Conservation (phyloP, 2,797 vertebrate species). For the Scleropages formosus region DNA sequence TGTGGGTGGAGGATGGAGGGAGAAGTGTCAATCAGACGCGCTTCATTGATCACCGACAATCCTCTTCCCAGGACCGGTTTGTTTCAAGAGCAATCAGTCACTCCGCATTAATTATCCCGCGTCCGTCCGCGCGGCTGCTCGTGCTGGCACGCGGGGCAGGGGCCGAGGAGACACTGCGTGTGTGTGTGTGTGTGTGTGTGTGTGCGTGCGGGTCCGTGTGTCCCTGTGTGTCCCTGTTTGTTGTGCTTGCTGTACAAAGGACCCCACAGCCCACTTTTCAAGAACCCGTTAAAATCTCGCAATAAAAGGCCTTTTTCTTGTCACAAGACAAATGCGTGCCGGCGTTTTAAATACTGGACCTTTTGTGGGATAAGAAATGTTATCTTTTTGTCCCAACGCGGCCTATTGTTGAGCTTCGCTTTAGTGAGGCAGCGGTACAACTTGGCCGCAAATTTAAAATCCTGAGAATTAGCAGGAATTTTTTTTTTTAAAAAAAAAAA, state of each 20-base stretch:
- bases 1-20: slow-evolving; percentile 56
- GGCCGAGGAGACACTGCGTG: slow-evolving; percentile 31
- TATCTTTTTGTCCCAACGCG: slow-evolving; percentile 58
- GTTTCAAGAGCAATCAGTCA: slow-evolving; percentile 86
- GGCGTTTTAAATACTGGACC: slow-evolving; percentile 61
- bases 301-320: slow-evolving; percentile 65
- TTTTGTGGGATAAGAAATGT: slow-evolving; percentile 55
- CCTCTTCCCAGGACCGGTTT: slow-evolving; percentile 73
- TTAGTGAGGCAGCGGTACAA: not conserved
- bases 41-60: slow-evolving; percentile 75
- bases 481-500: too few species aligned
- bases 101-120: slow-evolving; percentile 80
- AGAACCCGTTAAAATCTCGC: slow-evolving; percentile 65
- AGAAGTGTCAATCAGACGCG: slow-evolving; percentile 73
- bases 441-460: not conserved
- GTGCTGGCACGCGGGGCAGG: slow-evolving; percentile 59
- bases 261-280: slow-evolving; percentile 60
- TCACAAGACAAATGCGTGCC: slow-evolving; percentile 69
- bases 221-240: slow-evolving; percentile 36
- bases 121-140: slow-evolving; percentile 58
- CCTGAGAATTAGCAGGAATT: not conserved
- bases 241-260: slow-evolving; percentile 45
- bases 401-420: slow-evolving; percentile 38
- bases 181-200: slow-evolving; percentile 30
- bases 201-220: slow-evolving; percentile 32